phyloP scores from a whole-genome alignment of 2,113 vertebrate genomes.

The Pterocles burchelli region DNA sequence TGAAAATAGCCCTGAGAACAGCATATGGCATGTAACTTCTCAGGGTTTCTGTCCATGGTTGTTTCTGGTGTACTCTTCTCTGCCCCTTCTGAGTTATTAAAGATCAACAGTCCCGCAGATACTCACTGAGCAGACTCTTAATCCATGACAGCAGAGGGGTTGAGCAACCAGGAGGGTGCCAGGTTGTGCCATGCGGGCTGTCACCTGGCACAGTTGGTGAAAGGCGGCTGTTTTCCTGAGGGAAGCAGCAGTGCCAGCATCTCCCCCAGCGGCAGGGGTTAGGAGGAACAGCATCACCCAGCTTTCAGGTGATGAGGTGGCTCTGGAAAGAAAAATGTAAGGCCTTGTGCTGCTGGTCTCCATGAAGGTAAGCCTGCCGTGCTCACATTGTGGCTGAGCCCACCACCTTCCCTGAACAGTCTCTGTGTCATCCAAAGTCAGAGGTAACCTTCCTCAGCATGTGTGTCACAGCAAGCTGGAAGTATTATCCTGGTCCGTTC shows the following conservation, averaged over 20 bases:
- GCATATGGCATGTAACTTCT: background rate
- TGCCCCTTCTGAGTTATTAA: background rate
- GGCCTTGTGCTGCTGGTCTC: background rate
- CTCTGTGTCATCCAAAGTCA: background rate
- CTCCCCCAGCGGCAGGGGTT: background rate
- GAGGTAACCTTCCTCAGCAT: background rate
- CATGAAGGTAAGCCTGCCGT: background rate
- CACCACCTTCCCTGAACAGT: background rate
- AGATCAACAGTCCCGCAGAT: background rate
- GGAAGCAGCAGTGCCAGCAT: background rate
- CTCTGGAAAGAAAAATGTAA: background rate
- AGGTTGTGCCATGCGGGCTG: rapidly evolving
- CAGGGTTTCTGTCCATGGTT: background rate
- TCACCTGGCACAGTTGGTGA: background rate
- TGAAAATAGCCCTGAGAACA: background rate
- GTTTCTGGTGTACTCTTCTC: background rate
- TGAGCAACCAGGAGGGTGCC: background rate
- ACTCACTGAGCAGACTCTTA: background rate
- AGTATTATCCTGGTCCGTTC: background rate
- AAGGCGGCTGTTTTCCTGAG: background rate
- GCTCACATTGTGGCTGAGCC: background rate
- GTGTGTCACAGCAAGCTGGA: background rate
- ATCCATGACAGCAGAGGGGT: background rate
- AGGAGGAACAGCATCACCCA: rapidly evolving
- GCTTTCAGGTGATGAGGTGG: background rate